Evolutionary conservation across 2,888 invertebrate species (phyloP).

Genomic region (Megastigmus dorsalis): DNA sequence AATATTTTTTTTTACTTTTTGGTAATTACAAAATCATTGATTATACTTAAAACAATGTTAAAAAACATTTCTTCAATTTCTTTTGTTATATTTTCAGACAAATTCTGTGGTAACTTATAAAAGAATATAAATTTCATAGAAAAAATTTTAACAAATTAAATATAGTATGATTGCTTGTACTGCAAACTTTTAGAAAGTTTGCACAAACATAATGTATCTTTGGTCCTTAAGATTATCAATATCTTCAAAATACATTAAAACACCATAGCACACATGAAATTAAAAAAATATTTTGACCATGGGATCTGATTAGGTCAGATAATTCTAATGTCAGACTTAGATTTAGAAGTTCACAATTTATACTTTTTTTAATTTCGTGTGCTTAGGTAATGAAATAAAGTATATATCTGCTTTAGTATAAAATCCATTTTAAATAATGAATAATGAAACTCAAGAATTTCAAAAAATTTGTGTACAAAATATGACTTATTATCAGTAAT

Average conservation of each 20-base stretch:
- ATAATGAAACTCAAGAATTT: neutral
- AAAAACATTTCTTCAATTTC: constrained; percentile 33
- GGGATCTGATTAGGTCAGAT: too few species aligned
- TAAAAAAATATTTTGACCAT: too few species aligned
- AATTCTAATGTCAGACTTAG: too few species aligned
- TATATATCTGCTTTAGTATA: constrained; percentile 20
- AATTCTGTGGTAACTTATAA: constrained; percentile 52
- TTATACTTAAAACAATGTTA: constrained; percentile 12
- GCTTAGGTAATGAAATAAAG: constrained; percentile 9
- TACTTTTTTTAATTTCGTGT: too few species aligned
- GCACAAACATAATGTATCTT: constrained; percentile 69
- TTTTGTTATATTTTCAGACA: constrained; percentile 18
- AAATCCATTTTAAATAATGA: constrained; percentile 39
- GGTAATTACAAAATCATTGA: constrained; percentile 15
- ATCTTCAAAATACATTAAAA: constrained; percentile 41
- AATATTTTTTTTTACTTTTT: constrained; percentile 25
- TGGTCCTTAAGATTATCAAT: constrained; percentile 68
- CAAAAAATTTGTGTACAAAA: neutral
- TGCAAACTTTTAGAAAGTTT: constrained; percentile 64
- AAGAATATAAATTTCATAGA: constrained; percentile 38
- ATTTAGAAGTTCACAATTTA: too few species aligned
- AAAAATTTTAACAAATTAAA: constrained; percentile 46
- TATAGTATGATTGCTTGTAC: constrained; percentile 60
- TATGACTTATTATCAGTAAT: neutral
- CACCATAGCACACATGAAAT: too few species aligned